Evolutionary conservation across 2,888 invertebrate species (phyloP), one percentile per base, ranked within the genome.

Genomic region (Alloplasta piceator): DNA sequence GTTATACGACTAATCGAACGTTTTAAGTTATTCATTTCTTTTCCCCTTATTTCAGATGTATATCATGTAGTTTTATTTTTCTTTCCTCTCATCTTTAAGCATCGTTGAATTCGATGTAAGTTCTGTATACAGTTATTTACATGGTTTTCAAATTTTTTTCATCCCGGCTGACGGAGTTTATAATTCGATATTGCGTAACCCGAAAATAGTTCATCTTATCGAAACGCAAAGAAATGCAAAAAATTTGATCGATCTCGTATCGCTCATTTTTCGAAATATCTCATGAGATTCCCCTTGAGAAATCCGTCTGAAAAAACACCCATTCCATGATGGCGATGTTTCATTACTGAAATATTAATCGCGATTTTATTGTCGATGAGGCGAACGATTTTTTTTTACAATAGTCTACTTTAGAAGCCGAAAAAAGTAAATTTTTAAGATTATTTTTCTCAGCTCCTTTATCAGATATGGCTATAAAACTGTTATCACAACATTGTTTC

Each of bases 81-180:
- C 64, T 70, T 56, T 26, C 43, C 43, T 5, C 43, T 60, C 10
- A 39, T 63, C 85, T 81, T 83, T 76, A 83, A 88, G 85, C 87
- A 87, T 85, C 86, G 85, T 74, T 82, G 75, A 85, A 86, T 77
- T 89, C 86, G 86, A 88, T 87, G 86, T 86, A 80, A 82, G 55
- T 82, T 85, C 73, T 85, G 86, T 88, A 86, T 86, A 89, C 87
- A 89, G 63, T 78, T 89, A 89, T 89, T 77, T 89, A 89, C 89
- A 89, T 88, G 85, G 86, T 86, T 86, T 87, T 86, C 26, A 26
- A 26, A 26, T 85, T 86, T 83, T 83, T 86, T 78, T 79, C 79
- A 76, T 83, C 84, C 85, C 84, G 84, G 82, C 84, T 14, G 55
- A 48, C 14, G 14, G 39, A 74, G 6, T 63, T 56, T 56, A 9